Percentiles rank a stretch among this genome's conserved stretches.
Evolutionary conservation across 2,888 invertebrate species (phyloP).

Genomic region (Drosophila recens): DNA sequence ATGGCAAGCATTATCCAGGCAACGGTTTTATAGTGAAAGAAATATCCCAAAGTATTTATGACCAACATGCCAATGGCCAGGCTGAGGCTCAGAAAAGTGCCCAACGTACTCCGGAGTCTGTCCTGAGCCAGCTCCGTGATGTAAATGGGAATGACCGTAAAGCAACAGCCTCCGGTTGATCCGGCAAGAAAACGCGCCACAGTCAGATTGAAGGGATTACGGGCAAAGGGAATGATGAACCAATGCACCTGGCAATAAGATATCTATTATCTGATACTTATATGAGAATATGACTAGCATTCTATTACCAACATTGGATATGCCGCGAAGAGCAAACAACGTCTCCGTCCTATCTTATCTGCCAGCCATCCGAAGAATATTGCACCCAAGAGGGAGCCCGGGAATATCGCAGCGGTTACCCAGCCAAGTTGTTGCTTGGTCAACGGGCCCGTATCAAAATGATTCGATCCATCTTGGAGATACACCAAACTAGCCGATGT

Average conservation of each 20-base stretch:
- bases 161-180: constrained; percentile 67
- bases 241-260: constrained; percentile 17
- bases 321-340: constrained; percentile 16
- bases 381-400: constrained; percentile 18
- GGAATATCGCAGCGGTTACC: constrained; percentile 18
- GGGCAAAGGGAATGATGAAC: constrained; percentile 68
- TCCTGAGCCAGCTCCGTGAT: constrained; percentile 79
- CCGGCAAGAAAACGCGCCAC: constrained; percentile 69
- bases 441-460: constrained; percentile 9
- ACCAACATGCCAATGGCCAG: constrained; percentile 74
- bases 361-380: constrained; percentile 30
- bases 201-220: constrained; percentile 57
- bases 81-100: constrained; percentile 74
- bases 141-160: constrained; percentile 73
- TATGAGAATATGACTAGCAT: background rate
- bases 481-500: constrained; percentile 22
- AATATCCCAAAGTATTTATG: constrained; percentile 72
- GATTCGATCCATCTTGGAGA: constrained; percentile 26
- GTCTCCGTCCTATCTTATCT: constrained; percentile 25
- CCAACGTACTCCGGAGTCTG: constrained; percentile 78
- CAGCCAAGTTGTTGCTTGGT: constrained; percentile 20
- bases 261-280: background rate
- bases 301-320: constrained; percentile 22
- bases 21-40: constrained; percentile 60
- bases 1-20: constrained; percentile 64